Conservation (phyloP, 2,888 invertebrate species). For the Helleia helle region DNA sequence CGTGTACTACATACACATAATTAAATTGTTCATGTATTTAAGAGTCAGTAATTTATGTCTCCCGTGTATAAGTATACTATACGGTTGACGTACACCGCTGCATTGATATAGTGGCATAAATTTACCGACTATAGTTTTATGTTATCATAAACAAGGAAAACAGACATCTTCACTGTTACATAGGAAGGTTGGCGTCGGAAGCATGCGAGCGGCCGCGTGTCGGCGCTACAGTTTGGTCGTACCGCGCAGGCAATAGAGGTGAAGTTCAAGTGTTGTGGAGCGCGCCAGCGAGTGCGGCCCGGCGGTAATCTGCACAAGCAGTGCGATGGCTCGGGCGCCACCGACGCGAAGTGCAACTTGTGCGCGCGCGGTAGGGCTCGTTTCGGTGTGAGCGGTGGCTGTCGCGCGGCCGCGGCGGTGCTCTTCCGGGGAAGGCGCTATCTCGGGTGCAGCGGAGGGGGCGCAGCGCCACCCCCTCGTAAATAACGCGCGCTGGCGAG, state of each 20-base stretch:
- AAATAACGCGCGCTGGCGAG: constrained; percentile 73
- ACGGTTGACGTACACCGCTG: constrained; percentile 9
- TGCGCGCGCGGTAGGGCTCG: constrained; percentile 27
- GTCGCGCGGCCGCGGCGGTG: constrained; percentile 36
- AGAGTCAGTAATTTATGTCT: too few species aligned
- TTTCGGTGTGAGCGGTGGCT: constrained; percentile 28
- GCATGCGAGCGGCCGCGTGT: constrained; percentile 35
- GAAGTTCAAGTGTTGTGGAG: constrained; percentile 45
- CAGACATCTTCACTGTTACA: constrained; percentile 51
- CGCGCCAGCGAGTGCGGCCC: constrained; percentile 42
- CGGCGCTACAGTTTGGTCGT: constrained; percentile 37
- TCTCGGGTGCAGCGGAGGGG: constrained; percentile 55
- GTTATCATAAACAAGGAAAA: constrained; percentile 36
- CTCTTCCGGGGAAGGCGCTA: constrained; percentile 70
- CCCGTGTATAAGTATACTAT: neutral
- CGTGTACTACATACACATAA: too few species aligned
- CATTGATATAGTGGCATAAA: constrained; percentile 47
- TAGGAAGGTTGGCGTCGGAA: constrained; percentile 17
- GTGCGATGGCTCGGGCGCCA: constrained; percentile 33
- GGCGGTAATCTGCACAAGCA: constrained; percentile 62
- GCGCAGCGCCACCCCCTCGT: constrained; percentile 59
- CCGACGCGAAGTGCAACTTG: constrained; percentile 23
- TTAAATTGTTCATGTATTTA: too few species aligned
- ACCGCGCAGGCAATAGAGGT: constrained; percentile 48
- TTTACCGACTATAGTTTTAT: constrained; percentile 31